Evolutionary conservation across 2,797 vertebrate genomes (phyloP), one percentile per base, ranked within the genome.

Genomic region (Limnodromus scolopaceus): DNA sequence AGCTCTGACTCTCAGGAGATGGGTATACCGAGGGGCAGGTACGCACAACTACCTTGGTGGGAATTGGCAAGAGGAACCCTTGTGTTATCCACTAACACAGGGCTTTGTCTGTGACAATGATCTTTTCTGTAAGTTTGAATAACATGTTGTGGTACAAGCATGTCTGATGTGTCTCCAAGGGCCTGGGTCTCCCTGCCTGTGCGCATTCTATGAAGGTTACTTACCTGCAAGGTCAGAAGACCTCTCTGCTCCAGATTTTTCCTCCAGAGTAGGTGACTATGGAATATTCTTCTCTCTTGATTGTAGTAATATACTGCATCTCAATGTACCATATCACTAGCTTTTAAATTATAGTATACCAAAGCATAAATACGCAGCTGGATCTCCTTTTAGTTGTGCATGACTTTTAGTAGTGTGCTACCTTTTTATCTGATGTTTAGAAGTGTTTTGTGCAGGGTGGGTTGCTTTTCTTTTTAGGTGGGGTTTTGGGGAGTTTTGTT

Each of bases 401-500:
- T 87, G 30, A 22, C 16, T 71, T 83, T 68, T 58, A 45, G 23
- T 49, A 46, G 41, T 24, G 8, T 61, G 23, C 11, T 41, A 28
- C 11, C 4, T 25, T 63, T 78, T 54, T 9, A 13, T 16, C 16
- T 63, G 76, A 63, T 9, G 18, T 53, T 89, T 70, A 25, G 30
- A 61, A 19, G 18, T 8, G 7, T 34, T 89, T 70, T 66, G 30
- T 64, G 39, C 7, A 34, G 19, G 4, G 16, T 32, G 13, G 5
- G 9, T 30, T 75, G 16, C 32, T 66, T 66, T 64, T 57, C 6
- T 43, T 77, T 55, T 74, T 38, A 43, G 15, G 12, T 76, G 16
- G 8, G 2, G 1, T 30, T 3, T 66, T 57, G 30, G 7, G 7
- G 5, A 13, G 7, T 28, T 49, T 28, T 66, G 2, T 10, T 55